Conservation (phyloP, 2,888 invertebrate species). For the Trachelus tabidus region DNA sequence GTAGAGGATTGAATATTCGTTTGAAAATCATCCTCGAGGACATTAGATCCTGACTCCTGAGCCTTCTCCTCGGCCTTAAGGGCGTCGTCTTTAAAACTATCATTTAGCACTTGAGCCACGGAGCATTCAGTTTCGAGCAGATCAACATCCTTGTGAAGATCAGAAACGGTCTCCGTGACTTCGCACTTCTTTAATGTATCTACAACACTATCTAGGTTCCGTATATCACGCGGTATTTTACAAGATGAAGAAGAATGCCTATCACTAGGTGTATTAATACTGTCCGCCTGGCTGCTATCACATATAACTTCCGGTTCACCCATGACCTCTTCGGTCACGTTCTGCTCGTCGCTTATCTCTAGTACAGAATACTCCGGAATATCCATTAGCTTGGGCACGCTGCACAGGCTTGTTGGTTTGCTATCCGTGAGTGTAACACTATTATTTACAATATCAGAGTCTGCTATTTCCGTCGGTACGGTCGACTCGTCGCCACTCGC, state of each 20-base stretch:
- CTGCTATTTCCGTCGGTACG: constrained; percentile 21
- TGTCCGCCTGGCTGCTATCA: constrained; percentile 55
- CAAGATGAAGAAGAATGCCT: constrained; percentile 46
- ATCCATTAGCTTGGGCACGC: constrained; percentile 44
- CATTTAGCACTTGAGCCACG: too few relatives aligned
- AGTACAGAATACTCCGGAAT: constrained; percentile 47
- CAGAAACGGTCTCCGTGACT: too few relatives aligned
- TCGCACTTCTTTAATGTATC: constrained; percentile 27
- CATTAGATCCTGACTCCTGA: not conserved
- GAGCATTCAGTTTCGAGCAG: too few relatives aligned
- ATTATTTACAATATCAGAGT: constrained; percentile 31
- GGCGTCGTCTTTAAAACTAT: too few relatives aligned
- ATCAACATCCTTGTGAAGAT: too few relatives aligned
- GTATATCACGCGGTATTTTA: constrained; percentile 45
- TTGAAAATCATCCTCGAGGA: too few relatives aligned
- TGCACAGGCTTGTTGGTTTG: constrained; percentile 25
- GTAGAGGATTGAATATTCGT: too few relatives aligned
- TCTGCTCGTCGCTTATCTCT: constrained; percentile 30
- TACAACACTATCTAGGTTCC: constrained; percentile 36
- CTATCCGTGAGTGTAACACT: not conserved
- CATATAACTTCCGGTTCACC: constrained; percentile 22
- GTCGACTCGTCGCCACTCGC: constrained; percentile 27
- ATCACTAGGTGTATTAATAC: constrained; percentile 58
- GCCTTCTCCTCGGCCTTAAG: constrained; percentile 10
- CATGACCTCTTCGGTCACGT: constrained; percentile 23